Evolutionary conservation across 2,888 invertebrate genomes (phyloP).

Genomic region (Drosophila colorata): DNA sequence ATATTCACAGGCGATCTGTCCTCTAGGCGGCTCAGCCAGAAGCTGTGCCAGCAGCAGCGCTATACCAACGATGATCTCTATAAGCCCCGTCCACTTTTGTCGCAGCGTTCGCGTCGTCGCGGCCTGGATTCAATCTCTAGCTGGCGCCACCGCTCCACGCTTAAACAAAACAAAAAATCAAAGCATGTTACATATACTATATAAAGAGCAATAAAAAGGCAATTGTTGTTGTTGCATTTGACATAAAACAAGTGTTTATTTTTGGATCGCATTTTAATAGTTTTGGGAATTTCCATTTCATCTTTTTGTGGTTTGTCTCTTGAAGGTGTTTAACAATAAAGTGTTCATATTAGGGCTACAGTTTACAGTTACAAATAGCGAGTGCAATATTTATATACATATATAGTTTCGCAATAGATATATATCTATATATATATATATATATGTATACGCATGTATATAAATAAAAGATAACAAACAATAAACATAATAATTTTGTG

Average conservation of each 20-base stretch:
- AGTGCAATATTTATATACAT: constrained; percentile 55
- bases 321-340: constrained; percentile 72
- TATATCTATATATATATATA: constrained; percentile 22
- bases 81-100: constrained; percentile 88
- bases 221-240: constrained; percentile 71
- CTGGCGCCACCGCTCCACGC: background rate
- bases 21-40: constrained; percentile 60
- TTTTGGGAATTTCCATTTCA: constrained; percentile 31
- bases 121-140: constrained; percentile 77
- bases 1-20: constrained; percentile 44
- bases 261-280: constrained; percentile 52
- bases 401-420: constrained; percentile 44
- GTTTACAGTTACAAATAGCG: constrained; percentile 54
- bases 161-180: background rate
- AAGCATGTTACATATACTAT: constrained; percentile 10
- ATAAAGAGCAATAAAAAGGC: constrained; percentile 49
- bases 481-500: constrained; percentile 62
- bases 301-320: constrained; percentile 31
- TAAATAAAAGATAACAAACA: constrained; percentile 72
- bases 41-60: constrained; percentile 86
- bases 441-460: constrained; percentile 30
- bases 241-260: constrained; percentile 60
- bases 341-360: constrained; percentile 58
- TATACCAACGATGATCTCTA: constrained; percentile 90
- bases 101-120: constrained; percentile 86